These are phyloP conservation scores for Drosophila histrio DNA, from an alignment of 2,888 invertebrate genomes.

Conservation along the genomic window DNA sequence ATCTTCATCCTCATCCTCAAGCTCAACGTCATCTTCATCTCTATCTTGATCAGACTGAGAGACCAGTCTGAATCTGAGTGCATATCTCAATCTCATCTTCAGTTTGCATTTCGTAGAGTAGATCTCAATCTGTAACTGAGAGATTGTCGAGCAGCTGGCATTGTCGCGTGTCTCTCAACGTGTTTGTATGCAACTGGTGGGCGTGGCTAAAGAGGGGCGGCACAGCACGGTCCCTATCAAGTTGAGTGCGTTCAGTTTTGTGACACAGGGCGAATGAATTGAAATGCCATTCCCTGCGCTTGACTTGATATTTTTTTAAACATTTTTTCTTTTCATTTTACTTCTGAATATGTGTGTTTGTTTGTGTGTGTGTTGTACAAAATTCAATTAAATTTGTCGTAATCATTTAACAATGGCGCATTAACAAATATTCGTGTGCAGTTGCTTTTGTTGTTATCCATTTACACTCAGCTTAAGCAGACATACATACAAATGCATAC, in stretches of 20 bases:
- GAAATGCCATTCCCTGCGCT: conserved; percentile 41
- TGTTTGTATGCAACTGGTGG: conserved; percentile 4
- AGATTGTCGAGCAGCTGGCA: not conserved
- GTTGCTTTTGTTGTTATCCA: conserved; percentile 38
- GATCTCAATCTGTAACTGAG: conserved; percentile 15
- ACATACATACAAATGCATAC: not conserved
- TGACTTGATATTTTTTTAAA: conserved; percentile 15
- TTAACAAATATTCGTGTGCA: conserved; percentile 52
- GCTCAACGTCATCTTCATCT: conserved; percentile 10
- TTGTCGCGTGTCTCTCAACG: not conserved
- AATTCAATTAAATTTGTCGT: conserved; percentile 70
- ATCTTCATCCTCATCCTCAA: conserved; percentile 4
- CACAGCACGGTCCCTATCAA: not conserved
- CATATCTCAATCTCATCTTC: conserved; percentile 18
- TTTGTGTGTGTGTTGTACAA: conserved; percentile 32
- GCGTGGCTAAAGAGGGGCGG: conserved; percentile 17
- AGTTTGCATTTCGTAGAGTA: not conserved
- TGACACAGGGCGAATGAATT: conserved; percentile 34
- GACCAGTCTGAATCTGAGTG: conserved; percentile 29
- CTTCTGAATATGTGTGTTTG: conserved; percentile 1
- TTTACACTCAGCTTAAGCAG: conserved; percentile 40
- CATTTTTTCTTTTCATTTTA: conserved; percentile 2
- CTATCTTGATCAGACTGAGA: conserved; percentile 19
- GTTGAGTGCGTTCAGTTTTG: conserved; percentile 1
- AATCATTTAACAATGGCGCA: conserved; percentile 70